Base-by-base conservation (phyloP, 2,113 vertebrate genomes). In the Centropristis striata region DNA sequence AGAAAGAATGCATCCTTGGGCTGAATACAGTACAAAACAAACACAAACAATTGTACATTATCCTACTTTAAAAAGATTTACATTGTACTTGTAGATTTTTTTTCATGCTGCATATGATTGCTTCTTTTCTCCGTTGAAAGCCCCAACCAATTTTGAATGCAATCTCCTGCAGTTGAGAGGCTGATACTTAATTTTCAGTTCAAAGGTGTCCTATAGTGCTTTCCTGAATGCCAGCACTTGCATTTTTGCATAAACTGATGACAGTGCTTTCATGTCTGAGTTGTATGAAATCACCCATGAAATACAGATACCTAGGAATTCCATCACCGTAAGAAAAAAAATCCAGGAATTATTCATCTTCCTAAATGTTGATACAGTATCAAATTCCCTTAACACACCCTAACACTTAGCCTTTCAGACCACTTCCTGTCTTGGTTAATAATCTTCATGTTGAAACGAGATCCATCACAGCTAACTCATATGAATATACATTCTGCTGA, bases 161-260 rank as follows among this genome's bases (percentile, higher is more conserved):
- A 54, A 39, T 79, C 51, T 58, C 23, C 75, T 79, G 60, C 32
- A 81, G 55, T 18, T 61, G 1, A 67, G 23, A 67, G 63, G 46
- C 3, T 64, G 66, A 67, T 58, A 57, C 41, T 73, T 86, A 1
- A 70, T 76, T 79, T 61, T 61, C 23, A 39, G 78, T 79, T 86
- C 78, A 86, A 84, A 89, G 57, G 51, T 73, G 21, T 80, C 71
- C 78, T 50, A 42, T 64, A 53, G 80, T 47, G 46, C 72, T 69
- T 42, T 7, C 59, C 23, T 53, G 54, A 77, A 47, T 36, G 13
- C 61, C 44, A n/a, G 61, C 32, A 23, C 14, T 27, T 25, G 42
- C 28, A 36, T 21, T 83, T 82, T 72, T 70, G 72, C 57, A 74
- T 66, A 71, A 75, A 61, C 51, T 41, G 74, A 89, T 57, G 73